These are phyloP conservation scores for Chelonia mydas DNA, from an alignment of 2,797 vertebrate genomes.

Conservation along the genomic window DNA sequence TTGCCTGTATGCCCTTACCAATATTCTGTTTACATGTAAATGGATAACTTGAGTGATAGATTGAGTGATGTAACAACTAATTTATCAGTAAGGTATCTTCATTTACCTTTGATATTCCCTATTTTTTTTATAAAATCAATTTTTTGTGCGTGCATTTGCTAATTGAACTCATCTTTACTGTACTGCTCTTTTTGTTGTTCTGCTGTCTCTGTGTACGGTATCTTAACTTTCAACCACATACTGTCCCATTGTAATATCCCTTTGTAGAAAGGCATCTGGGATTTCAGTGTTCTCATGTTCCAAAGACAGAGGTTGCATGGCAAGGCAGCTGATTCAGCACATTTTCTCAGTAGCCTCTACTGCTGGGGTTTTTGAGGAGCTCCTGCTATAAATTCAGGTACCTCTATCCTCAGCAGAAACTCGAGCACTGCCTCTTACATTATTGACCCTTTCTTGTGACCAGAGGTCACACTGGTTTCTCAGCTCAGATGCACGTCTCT, in stretches of 20 bases:
- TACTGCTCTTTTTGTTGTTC: neutral
- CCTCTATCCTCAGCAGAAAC: neutral
- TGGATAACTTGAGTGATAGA: neutral
- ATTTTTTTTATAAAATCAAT: neutral
- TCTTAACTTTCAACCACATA: neutral
- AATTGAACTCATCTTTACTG: neutral
- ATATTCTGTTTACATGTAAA: neutral
- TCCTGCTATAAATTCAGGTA: neutral
- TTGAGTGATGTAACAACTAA: neutral
- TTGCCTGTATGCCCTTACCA: neutral
- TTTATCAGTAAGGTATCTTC: neutral
- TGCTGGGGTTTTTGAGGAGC: neutral
- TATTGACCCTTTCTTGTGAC: neutral
- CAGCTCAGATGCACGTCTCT: neutral
- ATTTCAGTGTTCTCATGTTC: neutral
- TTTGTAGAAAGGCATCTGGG: neutral
- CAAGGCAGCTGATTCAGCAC: neutral
- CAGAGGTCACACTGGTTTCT: slow-evolving; percentile 15
- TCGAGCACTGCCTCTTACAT: neutral
- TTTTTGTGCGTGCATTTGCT: neutral
- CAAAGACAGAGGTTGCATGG: neutral
- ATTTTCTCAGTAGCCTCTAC: neutral
- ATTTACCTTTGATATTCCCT: neutral
- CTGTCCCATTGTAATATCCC: neutral
- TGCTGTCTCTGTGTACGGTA: neutral